A percentile compares a stretch with the other conserved stretches of the same genome.
phyloP scores from a whole-genome alignment of 2,113 vertebrate genomes.

The Epinephelus fuscoguttatus region DNA sequence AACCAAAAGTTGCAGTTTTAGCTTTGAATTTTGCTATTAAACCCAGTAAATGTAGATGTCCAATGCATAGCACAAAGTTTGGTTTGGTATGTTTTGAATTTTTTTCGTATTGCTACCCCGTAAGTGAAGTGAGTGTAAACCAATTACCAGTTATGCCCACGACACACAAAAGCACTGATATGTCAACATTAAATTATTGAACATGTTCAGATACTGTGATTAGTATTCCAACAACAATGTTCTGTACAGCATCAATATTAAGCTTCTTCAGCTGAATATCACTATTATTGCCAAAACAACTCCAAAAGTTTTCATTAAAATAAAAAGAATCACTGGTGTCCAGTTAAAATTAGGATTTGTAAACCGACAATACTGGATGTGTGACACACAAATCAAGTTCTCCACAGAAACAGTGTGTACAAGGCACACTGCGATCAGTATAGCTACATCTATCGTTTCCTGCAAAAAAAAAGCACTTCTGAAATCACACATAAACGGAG shows the following conservation, averaged over 20 bases:
- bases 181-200: conserved; percentile 65
- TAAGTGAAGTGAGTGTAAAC: conserved; percentile 57
- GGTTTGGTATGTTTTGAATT: conserved; percentile 72
- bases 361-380: conserved; percentile 42
- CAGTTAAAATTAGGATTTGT: conserved; percentile 50
- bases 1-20: conserved; percentile 48
- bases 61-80: conserved; percentile 79
- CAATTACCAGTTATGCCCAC: conserved; percentile 60
- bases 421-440: conserved; percentile 75
- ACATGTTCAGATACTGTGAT: conserved; percentile 50
- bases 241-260: conserved; percentile 69
- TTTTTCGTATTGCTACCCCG: conserved; percentile 72
- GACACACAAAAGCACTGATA: conserved; percentile 69
- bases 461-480: conserved; percentile 71
- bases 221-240: conserved; percentile 53
- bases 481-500: conserved; percentile 56
- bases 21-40: conserved; percentile 58
- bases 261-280: conserved; percentile 47
- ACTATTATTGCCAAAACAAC: conserved; percentile 75
- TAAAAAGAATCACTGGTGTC: conserved; percentile 40
- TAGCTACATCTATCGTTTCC: conserved; percentile 68
- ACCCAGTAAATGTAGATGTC: conserved; percentile 65
- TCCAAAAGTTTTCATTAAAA: conserved; percentile 25
- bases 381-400: conserved; percentile 62
- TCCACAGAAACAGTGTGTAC: conserved; percentile 67